phyloP scores from a whole-genome alignment of 2,797 vertebrate species.

The Amphiprion clarkii region DNA sequence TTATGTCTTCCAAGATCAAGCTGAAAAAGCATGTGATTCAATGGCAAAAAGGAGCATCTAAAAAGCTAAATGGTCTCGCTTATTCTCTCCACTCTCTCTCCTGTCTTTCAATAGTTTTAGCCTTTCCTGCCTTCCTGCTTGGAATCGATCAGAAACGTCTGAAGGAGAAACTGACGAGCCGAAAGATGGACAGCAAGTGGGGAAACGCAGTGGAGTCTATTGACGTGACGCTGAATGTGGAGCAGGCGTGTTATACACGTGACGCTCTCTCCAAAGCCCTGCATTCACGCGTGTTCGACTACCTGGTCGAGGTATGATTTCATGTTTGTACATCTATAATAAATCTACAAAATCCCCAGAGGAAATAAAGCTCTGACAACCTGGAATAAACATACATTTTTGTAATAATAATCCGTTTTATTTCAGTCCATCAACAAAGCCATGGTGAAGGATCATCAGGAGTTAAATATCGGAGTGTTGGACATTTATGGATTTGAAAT shows the following conservation, averaged over 20 bases:
- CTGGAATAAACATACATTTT: neutral
- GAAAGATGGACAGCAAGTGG: conserved; percentile 99
- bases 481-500: conserved; percentile 99
- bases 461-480: conserved; percentile 95
- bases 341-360: neutral
- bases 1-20: neutral
- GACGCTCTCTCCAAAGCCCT: conserved; percentile 97
- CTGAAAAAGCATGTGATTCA: neutral
- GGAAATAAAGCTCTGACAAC: neutral
- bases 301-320: conserved; percentile 93
- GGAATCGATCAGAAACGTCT: conserved; percentile 94
- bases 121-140: conserved; percentile 96
- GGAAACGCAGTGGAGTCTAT: conserved; percentile 95
- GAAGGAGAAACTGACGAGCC: conserved; percentile 96
- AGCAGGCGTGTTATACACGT: conserved; percentile 96
- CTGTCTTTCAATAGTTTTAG: conserved; percentile 88
- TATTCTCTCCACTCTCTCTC: neutral
- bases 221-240: conserved; percentile 97
- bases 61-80: neutral
- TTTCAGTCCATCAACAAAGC: conserved; percentile 98
- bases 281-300: conserved; percentile 95
- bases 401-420: conserved; percentile 28
- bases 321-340: neutral
- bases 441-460: conserved; percentile 96
- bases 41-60: neutral